Base-by-base conservation (phyloP, 53 echinoderm and acorn worm genomes). In the Mesocentrotus franciscanus region DNA sequence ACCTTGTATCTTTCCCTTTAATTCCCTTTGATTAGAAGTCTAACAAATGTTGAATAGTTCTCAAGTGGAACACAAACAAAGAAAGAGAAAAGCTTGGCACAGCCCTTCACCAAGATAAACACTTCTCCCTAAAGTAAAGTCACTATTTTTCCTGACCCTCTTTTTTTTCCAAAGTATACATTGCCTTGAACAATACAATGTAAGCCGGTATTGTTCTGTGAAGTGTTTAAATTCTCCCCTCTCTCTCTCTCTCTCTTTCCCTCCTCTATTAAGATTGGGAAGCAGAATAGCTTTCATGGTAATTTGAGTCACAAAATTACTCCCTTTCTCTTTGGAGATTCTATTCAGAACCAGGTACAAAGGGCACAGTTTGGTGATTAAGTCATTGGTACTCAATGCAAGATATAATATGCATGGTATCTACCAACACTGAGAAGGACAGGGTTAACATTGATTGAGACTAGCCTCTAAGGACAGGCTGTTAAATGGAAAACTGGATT, bases 131-230 rank as follows among this genome's bases (percentile, higher is more conserved):
- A 34, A 64, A 92, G 68, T 66, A 39, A 66, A 92, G 92, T 92
- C 92, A 92, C 62, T 92, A 92, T 92, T 61, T 85, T 92, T 70
- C 90, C 29, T 92, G 92, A 92, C 92, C 92, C 66, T 92, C 92
- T 68, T 90, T 58, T 58, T 24, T 60, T 13, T 20, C 90, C 90
- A 90, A 92, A 24, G 92, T 66, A 92, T 61, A 90, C 90, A 90
- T 60, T 60, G 90, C 90, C 90, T 12, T 59, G 30, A 64, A 61
- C 92, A 92, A 92, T 92, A 66, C 36, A 62, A 64, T 61, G 35
- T 66, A 92, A 92, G 62, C 92, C 56, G 6, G 22, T 66, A 92
- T 92, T 92, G 66, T 92, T 92, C 92, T 92, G 16, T 39, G 66
- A 92, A 90, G 92, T 92, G 92, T 66, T 68, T 92, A 64, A 92